Conservation (phyloP, 1,140 invertebrate species). For the Pararge aegeria region DNA sequence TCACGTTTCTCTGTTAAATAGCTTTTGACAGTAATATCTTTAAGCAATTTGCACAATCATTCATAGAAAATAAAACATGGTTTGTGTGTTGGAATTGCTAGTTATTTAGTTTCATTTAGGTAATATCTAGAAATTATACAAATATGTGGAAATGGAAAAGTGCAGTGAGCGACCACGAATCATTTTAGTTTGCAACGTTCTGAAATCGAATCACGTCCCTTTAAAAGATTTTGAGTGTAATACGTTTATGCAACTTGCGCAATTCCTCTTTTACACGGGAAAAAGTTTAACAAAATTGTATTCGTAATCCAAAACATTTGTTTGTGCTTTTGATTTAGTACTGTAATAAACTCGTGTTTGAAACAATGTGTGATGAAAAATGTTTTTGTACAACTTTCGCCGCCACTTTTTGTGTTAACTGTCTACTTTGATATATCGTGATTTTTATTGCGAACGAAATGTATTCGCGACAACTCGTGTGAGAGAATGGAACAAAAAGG, state of each 20-base stretch:
- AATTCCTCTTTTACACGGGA: neutral
- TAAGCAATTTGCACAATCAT: too few species aligned
- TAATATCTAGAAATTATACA: too few species aligned
- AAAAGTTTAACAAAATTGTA: conserved; percentile 3
- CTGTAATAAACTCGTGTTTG: neutral
- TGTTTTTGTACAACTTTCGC: neutral
- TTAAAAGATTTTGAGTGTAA: neutral
- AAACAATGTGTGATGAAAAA: conserved; percentile 5
- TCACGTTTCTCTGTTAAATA: too few species aligned
- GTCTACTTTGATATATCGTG: conserved; percentile 2
- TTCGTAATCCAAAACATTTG: neutral
- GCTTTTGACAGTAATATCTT: too few species aligned
- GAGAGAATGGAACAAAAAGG: too few species aligned
- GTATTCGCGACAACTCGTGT: neutral
- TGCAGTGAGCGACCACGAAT: too few species aligned
- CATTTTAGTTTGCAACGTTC: too few species aligned
- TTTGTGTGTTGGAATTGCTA: too few species aligned
- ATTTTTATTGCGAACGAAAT: neutral
- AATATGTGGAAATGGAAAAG: too few species aligned
- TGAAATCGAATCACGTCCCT: too few species aligned
- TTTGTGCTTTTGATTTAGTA: conserved; percentile 1
- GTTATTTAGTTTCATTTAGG: too few species aligned
- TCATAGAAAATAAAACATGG: too few species aligned
- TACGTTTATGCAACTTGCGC: neutral
- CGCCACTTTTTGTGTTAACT: neutral